Percentiles rank a stretch among this genome's conserved stretches.
Evolutionary conservation across 2,888 invertebrate genomes (phyloP).

Genomic region (Athalia cordata): DNA sequence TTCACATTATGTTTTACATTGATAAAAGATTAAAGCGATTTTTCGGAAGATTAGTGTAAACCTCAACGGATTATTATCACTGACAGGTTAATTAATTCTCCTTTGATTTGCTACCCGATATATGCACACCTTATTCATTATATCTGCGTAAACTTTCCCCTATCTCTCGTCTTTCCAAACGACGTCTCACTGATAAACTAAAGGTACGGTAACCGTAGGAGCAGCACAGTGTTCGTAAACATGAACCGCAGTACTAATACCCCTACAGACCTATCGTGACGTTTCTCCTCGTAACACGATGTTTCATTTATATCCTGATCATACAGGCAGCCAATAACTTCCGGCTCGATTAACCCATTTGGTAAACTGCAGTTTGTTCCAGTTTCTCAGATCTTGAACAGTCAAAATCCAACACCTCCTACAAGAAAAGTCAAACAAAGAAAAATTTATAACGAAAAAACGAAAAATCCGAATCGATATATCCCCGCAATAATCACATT

Average conservation of each 20-base stretch:
- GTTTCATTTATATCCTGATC: background rate
- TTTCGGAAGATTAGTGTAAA: too few species aligned
- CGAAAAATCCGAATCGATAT: too few species aligned
- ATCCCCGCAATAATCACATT: too few species aligned
- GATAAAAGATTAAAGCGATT: too few species aligned
- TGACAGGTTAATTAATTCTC: background rate
- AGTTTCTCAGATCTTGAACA: background rate
- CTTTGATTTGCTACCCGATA: background rate
- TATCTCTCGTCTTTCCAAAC: too few species aligned
- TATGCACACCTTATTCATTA: background rate
- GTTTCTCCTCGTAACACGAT: background rate
- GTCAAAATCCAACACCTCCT: too few species aligned
- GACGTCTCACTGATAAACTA: background rate
- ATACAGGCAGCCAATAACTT: background rate
- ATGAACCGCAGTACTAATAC: background rate
- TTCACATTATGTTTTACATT: too few species aligned
- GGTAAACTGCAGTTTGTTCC: background rate
- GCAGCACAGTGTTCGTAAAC: too few species aligned
- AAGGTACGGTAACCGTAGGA: too few species aligned
- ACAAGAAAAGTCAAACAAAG: too few species aligned
- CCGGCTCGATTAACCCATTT: slow-evolving; percentile 6
- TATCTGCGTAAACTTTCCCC: background rate
- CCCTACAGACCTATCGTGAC: background rate
- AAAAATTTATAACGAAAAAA: too few species aligned
- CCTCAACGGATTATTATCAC: background rate